Evolutionary conservation across 2,797 vertebrate genomes (phyloP).

Genomic region (Bucorvus abyssinicus): DNA sequence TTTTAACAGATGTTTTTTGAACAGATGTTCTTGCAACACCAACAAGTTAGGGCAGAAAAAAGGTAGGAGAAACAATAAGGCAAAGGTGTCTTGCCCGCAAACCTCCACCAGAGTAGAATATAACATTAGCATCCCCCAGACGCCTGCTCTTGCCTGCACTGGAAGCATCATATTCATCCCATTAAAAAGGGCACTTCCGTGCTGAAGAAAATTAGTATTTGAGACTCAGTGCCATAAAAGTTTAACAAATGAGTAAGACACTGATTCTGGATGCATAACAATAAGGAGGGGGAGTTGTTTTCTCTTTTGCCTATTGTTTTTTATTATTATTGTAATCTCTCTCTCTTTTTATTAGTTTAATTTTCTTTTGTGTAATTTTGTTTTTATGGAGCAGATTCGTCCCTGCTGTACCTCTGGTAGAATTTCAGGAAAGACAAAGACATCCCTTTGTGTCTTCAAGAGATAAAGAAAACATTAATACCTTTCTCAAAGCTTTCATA

Average conservation of each 20-base stretch:
- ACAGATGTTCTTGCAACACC: not conserved
- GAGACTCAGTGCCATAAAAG: slow-evolving; percentile 39
- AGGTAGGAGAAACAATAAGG: not conserved
- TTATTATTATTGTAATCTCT: slow-evolving; percentile 67
- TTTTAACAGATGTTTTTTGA: not conserved
- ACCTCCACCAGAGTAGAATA: not conserved
- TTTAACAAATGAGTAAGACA: slow-evolving; percentile 59
- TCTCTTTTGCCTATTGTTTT: slow-evolving; percentile 56
- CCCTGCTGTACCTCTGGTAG: slow-evolving; percentile 1
- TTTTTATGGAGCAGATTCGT: slow-evolving; percentile 65
- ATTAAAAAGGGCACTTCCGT: slow-evolving; percentile 1
- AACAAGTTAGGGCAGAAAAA: not conserved
- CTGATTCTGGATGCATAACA: slow-evolving; percentile 45
- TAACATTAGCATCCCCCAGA: not conserved
- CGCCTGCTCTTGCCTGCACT: not conserved
- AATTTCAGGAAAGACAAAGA: slow-evolving; percentile 21
- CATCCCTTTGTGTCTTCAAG: not conserved
- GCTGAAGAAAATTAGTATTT: slow-evolving; percentile 46
- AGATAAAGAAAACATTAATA: slow-evolving; percentile 33
- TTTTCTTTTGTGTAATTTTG: slow-evolving; percentile 65
- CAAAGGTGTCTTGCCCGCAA: not conserved
- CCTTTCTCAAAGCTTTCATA: not conserved
- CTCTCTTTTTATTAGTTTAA: slow-evolving; percentile 72
- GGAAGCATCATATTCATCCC: not conserved
- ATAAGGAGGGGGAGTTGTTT: slow-evolving; percentile 52